A percentile compares a stretch with the other conserved stretches of the same genome.
phyloP scores from a whole-genome alignment of 2,113 vertebrate genomes.

The Actinemys pallida region DNA sequence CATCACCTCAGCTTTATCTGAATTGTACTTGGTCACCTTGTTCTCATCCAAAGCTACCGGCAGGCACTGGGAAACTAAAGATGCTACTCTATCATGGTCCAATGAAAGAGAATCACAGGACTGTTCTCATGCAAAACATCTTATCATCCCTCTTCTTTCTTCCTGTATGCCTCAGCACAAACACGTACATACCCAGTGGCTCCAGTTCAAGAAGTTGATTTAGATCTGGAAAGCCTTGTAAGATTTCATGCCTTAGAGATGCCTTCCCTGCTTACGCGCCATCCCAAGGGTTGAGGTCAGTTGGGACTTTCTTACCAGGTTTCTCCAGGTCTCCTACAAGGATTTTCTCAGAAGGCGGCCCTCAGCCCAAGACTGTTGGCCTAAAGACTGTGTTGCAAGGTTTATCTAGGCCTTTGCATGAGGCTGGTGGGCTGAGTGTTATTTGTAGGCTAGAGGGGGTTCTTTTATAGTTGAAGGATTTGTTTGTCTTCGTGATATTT shows the following conservation, averaged over 20 bases:
- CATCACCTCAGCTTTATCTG: neutral
- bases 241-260: neutral
- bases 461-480: neutral
- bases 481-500: neutral
- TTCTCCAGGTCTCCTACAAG: neutral
- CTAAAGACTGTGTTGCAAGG: neutral
- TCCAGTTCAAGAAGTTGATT: neutral
- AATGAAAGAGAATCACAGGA: neutral
- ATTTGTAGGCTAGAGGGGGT: neutral
- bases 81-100: neutral
- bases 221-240: neutral
- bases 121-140: neutral
- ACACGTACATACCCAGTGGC: neutral
- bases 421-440: neutral
- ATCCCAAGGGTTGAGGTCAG: neutral
- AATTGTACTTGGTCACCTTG: neutral
- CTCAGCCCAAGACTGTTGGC: neutral
- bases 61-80: neutral
- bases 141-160: neutral
- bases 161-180: neutral
- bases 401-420: neutral
- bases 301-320: neutral
- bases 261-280: neutral
- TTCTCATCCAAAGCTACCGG: neutral
- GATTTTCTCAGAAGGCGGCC: neutral